Conservation (phyloP, 1,140 invertebrate genomes). For the Coboldia fuscipes region DNA sequence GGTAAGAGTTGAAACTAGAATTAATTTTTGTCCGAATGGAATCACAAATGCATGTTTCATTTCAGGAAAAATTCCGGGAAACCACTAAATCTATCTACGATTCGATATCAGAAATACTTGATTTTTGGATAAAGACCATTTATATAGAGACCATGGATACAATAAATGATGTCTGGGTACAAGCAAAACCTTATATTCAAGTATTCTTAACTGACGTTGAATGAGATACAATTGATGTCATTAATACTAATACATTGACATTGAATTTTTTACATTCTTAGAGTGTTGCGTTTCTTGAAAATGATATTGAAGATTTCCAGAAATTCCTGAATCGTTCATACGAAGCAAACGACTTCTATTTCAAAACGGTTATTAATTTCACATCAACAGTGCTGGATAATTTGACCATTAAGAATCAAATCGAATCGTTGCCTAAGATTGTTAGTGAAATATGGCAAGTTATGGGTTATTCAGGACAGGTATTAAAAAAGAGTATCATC, state of each 20-base stretch:
- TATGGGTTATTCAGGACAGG: constrained; percentile 60
- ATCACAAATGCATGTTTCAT: too few relatives aligned
- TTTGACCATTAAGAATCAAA: constrained; percentile 50
- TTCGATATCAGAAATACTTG: constrained; percentile 27
- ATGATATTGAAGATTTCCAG: constrained; percentile 46
- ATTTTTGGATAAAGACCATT: constrained; percentile 42
- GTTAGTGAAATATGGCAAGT: constrained; percentile 60
- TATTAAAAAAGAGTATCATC: constrained; percentile 45
- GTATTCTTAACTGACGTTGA: constrained; percentile 49
- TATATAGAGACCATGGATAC: constrained; percentile 37
- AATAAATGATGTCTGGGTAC: constrained; percentile 44
- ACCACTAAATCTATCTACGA: constrained; percentile 26
- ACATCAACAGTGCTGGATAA: constrained; percentile 48
- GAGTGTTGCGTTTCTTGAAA: constrained; percentile 23
- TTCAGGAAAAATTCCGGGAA: constrained; percentile 23
- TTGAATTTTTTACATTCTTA: constrained; percentile 1
- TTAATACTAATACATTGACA: constrained; percentile 3
- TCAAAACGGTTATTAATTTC: constrained; percentile 48
- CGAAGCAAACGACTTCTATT: constrained; percentile 59
- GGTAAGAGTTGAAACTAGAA: too few relatives aligned
- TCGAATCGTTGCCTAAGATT: constrained; percentile 53
- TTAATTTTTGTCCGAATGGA: too few relatives aligned
- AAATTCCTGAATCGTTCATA: constrained; percentile 52
- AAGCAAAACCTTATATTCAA: constrained; percentile 43
- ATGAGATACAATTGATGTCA: constrained; percentile 16